These are phyloP conservation scores for Caenorhabditis sp. DNA, from an alignment of 2,888 invertebrate species.

Conservation along the genomic window DNA sequence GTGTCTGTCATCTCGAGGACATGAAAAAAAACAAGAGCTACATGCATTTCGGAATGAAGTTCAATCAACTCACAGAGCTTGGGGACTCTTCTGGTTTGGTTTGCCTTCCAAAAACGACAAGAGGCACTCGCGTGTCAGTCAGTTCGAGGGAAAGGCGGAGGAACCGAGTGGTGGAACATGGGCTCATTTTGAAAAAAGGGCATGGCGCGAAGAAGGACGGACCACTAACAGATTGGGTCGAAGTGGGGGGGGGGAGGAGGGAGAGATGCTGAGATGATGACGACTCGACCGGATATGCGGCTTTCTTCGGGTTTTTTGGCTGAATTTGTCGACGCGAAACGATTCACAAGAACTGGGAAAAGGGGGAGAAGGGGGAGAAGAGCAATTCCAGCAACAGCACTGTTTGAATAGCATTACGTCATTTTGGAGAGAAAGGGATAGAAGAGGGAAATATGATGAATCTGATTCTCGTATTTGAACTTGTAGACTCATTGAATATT, in stretches of 20 bases:
- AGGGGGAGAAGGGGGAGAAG: too few species aligned
- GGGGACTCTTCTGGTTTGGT: not conserved
- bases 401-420: constrained; percentile 43
- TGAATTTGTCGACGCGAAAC: constrained; percentile 1
- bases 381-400: constrained; percentile 38
- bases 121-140: not conserved
- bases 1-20: constrained; percentile 22
- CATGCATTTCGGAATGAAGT: constrained; percentile 40
- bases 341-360: not conserved
- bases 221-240: constrained; percentile 38
- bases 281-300: constrained; percentile 53
- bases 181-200: constrained; percentile 25
- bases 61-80: constrained; percentile 33
- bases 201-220: constrained; percentile 19
- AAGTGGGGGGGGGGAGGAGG: constrained; percentile 14
- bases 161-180: constrained; percentile 31
- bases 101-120: constrained; percentile 10
- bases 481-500: constrained; percentile 20
- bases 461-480: constrained; percentile 4
- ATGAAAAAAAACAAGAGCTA: not conserved
- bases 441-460: not conserved
- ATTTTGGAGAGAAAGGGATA: constrained; percentile 1
- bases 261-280: constrained; percentile 33
- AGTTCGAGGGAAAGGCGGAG: too few species aligned
- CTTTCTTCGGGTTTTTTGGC: not conserved